Evolutionary conservation across 2,113 vertebrate genomes (phyloP), one percentile per base, ranked within the genome.

Genomic region (Anguilla rostrata): DNA sequence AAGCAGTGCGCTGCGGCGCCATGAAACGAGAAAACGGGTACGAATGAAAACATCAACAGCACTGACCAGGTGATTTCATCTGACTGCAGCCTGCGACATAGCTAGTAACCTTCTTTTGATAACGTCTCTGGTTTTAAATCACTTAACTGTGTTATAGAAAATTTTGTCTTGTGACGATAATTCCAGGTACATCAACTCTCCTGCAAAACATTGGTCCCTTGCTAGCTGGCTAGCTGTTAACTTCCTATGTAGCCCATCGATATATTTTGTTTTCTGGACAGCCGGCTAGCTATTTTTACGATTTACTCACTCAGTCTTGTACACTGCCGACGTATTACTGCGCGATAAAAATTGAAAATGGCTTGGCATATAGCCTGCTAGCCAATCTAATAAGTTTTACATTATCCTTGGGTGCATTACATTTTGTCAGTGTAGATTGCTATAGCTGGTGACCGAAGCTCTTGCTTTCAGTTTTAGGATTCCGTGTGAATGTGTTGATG

Each of bases 31-130:
- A 75, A 41, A 86, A 2, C 80, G 26, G n/a, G n/a, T 56, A 83
- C 57, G 60, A 56, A 75, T 75, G 71, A 83, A 87, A 87, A 87
- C 18, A 43, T 78, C 34, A 57, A 80, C 84, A 53, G 84, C 60
- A 85, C 81, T 53, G 56, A 86, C 22, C 78, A n/a, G 79, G 79
- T 82, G 79, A 82, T 26, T 81, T 86, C 41, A 56, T 41, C 60
- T n/a, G 7, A 5, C 14, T 6, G 6, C 78, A 80, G 78, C 20
- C 39, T 2, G 39, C 78, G 6, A 80, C 18, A 16, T 80, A 40
- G 34, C 29, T 20, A 40, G 34, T 29, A 78, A 34, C 26, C 75
- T 39, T 15, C 34, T 39, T 29, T 34, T 34, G 34, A 34, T 78
- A 26, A 66, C 60, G 20, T 66, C 60, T 78, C 75, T 39, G 75